Conservation (phyloP, 2,113 vertebrate species). For the Lethenteron camtschaticum region DNA sequence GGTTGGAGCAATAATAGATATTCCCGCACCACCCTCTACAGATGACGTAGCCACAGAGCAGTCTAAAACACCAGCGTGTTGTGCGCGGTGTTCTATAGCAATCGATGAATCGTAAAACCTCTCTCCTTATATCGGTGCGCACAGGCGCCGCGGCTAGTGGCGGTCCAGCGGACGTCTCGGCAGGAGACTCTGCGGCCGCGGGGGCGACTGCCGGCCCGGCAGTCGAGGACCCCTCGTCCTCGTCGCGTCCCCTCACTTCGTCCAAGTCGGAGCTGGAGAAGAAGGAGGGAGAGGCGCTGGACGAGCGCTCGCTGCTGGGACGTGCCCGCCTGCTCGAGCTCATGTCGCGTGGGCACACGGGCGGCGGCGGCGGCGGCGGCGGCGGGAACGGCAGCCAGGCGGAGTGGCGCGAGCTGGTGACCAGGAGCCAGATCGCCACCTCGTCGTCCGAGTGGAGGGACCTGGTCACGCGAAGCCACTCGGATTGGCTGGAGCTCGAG, state of each 20-base stretch:
- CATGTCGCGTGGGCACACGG: slow-evolving; percentile 9
- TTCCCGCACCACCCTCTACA: no score
- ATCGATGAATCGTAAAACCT: no score
- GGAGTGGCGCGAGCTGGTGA: slow-evolving; percentile 3
- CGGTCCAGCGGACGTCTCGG: no score
- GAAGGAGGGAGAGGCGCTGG: slow-evolving; percentile 97
- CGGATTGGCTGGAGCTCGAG: slow-evolving; percentile 37
- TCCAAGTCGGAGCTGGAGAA: slow-evolving; percentile 75
- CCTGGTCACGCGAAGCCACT: slow-evolving; percentile 31
- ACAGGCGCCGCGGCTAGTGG: no score
- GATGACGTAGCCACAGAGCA: no score
- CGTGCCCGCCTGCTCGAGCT: slow-evolving; percentile 75
- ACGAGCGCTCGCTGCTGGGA: slow-evolving; percentile 72
- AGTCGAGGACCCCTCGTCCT: slow-evolving; percentile 12
- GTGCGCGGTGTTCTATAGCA: no score
- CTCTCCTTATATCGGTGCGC: no score
- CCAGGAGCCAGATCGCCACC: slow-evolving; percentile 11
- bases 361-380: slow-evolving; percentile 20
- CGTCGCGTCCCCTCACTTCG: slow-evolving; percentile 29
- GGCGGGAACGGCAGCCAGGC: background rate
- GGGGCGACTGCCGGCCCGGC: no score
- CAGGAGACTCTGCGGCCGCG: no score
- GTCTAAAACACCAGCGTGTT: no score
- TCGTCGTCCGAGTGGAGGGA: slow-evolving; percentile 30
- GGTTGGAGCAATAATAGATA: no score